Percentiles rank a stretch among this genome's conserved stretches.
These are phyloP conservation scores for Eupleurogrammus muticus DNA, from an alignment of 2,797 vertebrate species.

Conservation along the genomic window DNA sequence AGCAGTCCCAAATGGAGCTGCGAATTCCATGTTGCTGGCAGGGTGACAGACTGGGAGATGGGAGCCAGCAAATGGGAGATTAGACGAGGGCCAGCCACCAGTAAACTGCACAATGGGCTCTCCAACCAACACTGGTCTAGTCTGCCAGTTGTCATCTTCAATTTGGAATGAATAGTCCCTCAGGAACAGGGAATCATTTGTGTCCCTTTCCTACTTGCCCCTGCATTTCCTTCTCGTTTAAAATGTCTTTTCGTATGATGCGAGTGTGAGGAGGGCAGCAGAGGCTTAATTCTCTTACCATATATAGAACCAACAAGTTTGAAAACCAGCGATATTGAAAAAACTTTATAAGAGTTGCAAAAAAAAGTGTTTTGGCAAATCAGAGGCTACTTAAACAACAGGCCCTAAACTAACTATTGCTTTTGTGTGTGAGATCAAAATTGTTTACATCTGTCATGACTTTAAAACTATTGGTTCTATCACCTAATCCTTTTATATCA, in stretches of 20 bases:
- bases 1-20: slow-evolving; percentile 90
- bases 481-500: slow-evolving; percentile 14
- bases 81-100: slow-evolving; percentile 76
- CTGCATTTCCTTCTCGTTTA: slow-evolving; percentile 31
- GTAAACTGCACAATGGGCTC: slow-evolving; percentile 66
- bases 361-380: background rate
- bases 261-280: slow-evolving; percentile 24
- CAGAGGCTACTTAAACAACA: background rate
- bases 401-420: background rate
- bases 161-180: slow-evolving; percentile 61
- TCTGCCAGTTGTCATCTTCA: slow-evolving; percentile 76
- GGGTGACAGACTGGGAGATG: slow-evolving; percentile 88
- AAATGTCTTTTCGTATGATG: slow-evolving; percentile 23
- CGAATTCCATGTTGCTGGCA: slow-evolving; percentile 91
- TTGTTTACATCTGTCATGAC: slow-evolving; percentile 2
- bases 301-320: slow-evolving; percentile 25
- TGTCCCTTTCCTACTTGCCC: slow-evolving; percentile 54
- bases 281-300: slow-evolving; percentile 33
- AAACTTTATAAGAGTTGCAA: background rate
- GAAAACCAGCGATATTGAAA: slow-evolving; percentile 14
- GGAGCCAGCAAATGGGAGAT: slow-evolving; percentile 91
- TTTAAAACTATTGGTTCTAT: slow-evolving; percentile 1
- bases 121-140: slow-evolving; percentile 54
- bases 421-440: slow-evolving; percentile 1
- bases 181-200: slow-evolving; percentile 59